These are phyloP conservation scores for Tinamus guttatus DNA, from an alignment of 2,113 vertebrate genomes.

Conservation along the genomic window DNA sequence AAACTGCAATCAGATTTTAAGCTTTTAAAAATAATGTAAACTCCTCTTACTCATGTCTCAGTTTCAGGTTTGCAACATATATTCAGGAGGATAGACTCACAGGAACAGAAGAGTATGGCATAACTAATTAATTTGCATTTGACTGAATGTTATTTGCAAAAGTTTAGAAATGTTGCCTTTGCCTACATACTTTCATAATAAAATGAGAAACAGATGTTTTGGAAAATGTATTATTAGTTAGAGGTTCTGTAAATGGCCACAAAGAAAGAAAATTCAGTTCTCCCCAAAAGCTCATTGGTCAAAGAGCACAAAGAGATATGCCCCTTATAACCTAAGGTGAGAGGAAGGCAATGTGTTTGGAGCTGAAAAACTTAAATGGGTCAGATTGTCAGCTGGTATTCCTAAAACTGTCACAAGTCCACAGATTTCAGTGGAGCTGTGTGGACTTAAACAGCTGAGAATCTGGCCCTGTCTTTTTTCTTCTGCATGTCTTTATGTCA, in stretches of 20 bases:
- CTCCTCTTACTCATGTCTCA: not conserved
- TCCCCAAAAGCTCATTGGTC: not conserved
- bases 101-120: not conserved
- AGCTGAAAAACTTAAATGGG: not conserved
- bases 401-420: not conserved
- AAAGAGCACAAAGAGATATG: not conserved
- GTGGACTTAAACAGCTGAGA: conserved; percentile 55
- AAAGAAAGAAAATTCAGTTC: not conserved
- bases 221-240: not conserved
- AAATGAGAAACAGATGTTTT: not conserved
- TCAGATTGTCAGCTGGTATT: conserved; percentile 8
- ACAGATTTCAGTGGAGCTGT: not conserved
- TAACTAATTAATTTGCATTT: conserved; percentile 20
- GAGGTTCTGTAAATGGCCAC: conserved; percentile 1
- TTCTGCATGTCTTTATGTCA: not conserved
- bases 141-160: conserved; percentile 16
- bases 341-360: not conserved
- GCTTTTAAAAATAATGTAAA: not conserved
- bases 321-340: not conserved
- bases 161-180: not conserved
- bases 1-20: not conserved
- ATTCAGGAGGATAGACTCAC: not conserved
- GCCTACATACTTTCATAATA: not conserved
- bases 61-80: not conserved
- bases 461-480: not conserved